Conservation (phyloP, 35 echinoderm and acorn worm species). For the Diadema setosum region DNA sequence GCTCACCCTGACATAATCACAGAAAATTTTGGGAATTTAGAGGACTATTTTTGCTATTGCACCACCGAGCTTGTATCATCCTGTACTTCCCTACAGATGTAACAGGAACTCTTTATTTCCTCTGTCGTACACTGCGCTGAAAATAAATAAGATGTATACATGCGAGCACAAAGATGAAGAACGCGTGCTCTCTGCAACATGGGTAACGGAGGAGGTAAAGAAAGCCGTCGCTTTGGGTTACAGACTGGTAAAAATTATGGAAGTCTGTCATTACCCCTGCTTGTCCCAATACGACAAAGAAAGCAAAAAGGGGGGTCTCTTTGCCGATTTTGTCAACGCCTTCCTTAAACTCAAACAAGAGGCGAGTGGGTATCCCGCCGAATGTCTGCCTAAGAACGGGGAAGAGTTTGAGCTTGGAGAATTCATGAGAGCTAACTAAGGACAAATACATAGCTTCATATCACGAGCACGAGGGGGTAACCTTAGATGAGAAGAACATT, state of each 20-base stretch:
- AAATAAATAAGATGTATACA: background rate
- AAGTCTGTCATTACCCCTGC: constrained; percentile 66
- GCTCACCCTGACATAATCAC: constrained; percentile 29
- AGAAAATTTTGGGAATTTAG: constrained; percentile 22
- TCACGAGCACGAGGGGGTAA: background rate
- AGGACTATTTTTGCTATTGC: constrained; percentile 40
- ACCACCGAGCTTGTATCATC: background rate
- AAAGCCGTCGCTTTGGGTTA: constrained; percentile 45
- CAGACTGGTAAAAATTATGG: constrained; percentile 10
- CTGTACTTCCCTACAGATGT: background rate
- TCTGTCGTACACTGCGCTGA: background rate
- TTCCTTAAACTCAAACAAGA: background rate
- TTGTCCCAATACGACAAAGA: too few species aligned
- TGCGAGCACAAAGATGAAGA: background rate
- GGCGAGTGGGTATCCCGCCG: background rate
- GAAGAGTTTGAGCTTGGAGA: background rate
- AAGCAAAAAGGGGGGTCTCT: background rate
- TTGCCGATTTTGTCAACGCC: background rate
- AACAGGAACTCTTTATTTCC: background rate
- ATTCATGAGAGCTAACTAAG: background rate
- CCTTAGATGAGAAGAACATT: background rate
- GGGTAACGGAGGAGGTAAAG: constrained; percentile 53
- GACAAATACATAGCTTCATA: background rate
- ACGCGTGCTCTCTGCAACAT: constrained; percentile 19
- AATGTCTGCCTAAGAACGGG: background rate